These are phyloP conservation scores for Lordiphosa mommai DNA, from an alignment of 1,140 invertebrate genomes.

Conservation along the genomic window DNA sequence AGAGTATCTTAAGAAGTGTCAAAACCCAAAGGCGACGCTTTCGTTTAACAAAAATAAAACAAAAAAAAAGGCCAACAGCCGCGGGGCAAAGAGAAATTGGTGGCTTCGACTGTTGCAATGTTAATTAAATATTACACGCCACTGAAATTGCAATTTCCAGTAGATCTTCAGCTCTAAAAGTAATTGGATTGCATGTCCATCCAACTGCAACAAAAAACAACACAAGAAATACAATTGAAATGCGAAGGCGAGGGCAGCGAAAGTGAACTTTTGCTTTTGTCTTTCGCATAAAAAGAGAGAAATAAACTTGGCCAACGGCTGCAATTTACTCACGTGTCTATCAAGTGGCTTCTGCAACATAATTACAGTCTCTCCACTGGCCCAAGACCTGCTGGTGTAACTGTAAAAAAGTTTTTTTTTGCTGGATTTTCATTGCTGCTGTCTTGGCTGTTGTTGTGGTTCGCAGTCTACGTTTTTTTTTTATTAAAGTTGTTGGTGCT, in stretches of 20 bases:
- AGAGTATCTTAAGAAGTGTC: conserved; percentile 49
- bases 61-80: conserved; percentile 15
- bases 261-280: conserved; percentile 73
- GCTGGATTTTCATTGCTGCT: conserved; percentile 38
- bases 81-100: conserved; percentile 55
- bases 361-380: conserved; percentile 38
- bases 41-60: conserved; percentile 59
- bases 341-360: conserved; percentile 57
- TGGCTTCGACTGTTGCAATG: conserved; percentile 38
- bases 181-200: conserved; percentile 72
- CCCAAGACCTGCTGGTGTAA: conserved; percentile 16
- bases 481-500: conserved; percentile 76
- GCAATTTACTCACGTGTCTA: conserved; percentile 72
- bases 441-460: conserved; percentile 40
- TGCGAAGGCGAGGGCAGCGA: conserved; percentile 42
- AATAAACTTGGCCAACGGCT: conserved; percentile 37
- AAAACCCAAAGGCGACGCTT: conserved; percentile 71
- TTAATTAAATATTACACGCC: conserved; percentile 71
- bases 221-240: conserved; percentile 21
- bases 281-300: conserved; percentile 17
- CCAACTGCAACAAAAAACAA: conserved; percentile 11
- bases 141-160: conserved; percentile 65
- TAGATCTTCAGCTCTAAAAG: conserved; percentile 49
- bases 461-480: conserved; percentile 61
- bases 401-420: conserved; percentile 44